Percentiles rank a stretch among this genome's conserved stretches.
phyloP scores from a whole-genome alignment of 2,797 vertebrate species.

The Phaenicophaeus curvirostris region DNA sequence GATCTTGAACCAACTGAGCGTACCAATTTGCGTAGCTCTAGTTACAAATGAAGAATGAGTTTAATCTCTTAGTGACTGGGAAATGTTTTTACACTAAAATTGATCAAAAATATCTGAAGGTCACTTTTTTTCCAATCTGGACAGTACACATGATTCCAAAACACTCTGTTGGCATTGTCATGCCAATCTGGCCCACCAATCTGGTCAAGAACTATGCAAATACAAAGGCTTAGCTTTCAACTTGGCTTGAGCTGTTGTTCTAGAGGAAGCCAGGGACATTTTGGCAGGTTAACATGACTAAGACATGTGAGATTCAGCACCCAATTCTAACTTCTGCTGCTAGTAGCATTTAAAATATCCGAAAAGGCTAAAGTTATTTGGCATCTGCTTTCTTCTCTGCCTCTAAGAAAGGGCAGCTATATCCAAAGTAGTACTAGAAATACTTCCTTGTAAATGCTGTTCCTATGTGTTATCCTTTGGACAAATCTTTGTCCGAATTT shows the following conservation, averaged over 20 bases:
- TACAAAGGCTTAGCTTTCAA: slow-evolving; percentile 53
- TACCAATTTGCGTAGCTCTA: slow-evolving; percentile 37
- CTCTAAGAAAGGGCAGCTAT: neutral
- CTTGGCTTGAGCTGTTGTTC: slow-evolving; percentile 52
- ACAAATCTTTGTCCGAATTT: neutral
- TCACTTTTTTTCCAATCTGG: slow-evolving; percentile 21
- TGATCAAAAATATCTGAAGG: slow-evolving; percentile 58
- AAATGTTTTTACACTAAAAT: slow-evolving; percentile 61
- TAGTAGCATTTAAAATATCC: neutral
- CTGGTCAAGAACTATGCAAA: slow-evolving; percentile 27
- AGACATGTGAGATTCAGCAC: neutral
- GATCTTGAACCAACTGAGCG: neutral
- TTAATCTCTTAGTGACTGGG: slow-evolving; percentile 51
- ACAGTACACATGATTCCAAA: slow-evolving; percentile 63
- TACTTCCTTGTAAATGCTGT: neutral
- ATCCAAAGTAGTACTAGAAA: neutral
- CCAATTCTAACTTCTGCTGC: neutral
- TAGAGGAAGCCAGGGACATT: slow-evolving; percentile 34
- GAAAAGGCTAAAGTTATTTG: neutral
- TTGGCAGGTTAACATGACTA: neutral
- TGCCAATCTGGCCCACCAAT: slow-evolving; percentile 10
- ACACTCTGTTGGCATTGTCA: slow-evolving; percentile 40
- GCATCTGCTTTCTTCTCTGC: neutral
- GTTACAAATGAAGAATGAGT: slow-evolving; percentile 63
- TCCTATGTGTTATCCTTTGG: neutral